Evolutionary conservation across 2,797 vertebrate genomes (phyloP).

Genomic region (Geotrypetes seraphini): DNA sequence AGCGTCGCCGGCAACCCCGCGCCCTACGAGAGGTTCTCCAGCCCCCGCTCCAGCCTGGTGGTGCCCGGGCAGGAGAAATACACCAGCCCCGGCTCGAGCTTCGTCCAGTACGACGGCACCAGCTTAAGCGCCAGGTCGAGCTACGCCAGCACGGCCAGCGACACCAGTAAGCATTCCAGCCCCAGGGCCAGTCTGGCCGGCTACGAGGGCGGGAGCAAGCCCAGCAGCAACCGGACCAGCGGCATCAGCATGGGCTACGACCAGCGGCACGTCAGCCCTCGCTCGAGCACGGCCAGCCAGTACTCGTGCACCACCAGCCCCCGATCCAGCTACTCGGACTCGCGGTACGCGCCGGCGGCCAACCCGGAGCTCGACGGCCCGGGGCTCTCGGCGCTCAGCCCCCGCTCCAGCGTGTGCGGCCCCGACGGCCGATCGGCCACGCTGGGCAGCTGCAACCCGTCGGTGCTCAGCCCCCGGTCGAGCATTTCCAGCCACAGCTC

Average conservation of each 20-base stretch:
- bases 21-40: slow-evolving; percentile 39
- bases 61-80: slow-evolving; percentile 62
- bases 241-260: slow-evolving; percentile 96
- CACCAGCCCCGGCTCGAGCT: slow-evolving; percentile 57
- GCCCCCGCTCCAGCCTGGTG: slow-evolving; percentile 60
- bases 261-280: slow-evolving; percentile 82
- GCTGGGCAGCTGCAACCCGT: slow-evolving; percentile 29
- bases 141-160: slow-evolving; percentile 73
- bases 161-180: slow-evolving; percentile 79
- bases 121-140: slow-evolving; percentile 67
- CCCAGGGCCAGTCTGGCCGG: slow-evolving; percentile 79
- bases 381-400: slow-evolving; percentile 51
- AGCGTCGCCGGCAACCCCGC: slow-evolving; percentile 49
- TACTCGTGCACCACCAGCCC: slow-evolving; percentile 72
- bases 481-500: slow-evolving; percentile 93
- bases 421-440: slow-evolving; percentile 54
- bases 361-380: slow-evolving; percentile 59
- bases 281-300: slow-evolving; percentile 78
- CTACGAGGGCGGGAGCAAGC: slow-evolving; percentile 77
- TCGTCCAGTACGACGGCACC: slow-evolving; percentile 58
- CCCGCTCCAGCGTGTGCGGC: slow-evolving; percentile 67
- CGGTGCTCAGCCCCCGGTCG: slow-evolving; percentile 75
- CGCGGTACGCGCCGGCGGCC: slow-evolving; percentile 55
- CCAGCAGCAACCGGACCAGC: slow-evolving; percentile 92
- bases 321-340: slow-evolving; percentile 47